These are phyloP conservation scores for Euplagia quadripunctaria DNA, from an alignment of 2,888 invertebrate species.

Conservation along the genomic window DNA sequence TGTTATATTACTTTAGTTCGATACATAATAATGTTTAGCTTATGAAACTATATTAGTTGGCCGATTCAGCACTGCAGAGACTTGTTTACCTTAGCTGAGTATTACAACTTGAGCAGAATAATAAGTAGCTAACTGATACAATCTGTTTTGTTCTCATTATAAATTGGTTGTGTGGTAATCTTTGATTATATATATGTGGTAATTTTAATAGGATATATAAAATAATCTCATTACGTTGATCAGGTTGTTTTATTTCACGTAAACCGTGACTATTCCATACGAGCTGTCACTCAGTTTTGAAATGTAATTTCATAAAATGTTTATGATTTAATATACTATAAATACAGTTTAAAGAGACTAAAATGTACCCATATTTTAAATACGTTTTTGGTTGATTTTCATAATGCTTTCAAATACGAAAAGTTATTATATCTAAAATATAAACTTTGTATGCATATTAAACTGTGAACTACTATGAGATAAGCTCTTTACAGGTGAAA, in stretches of 20 bases:
- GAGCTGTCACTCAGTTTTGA: neutral
- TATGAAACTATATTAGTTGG: constrained; percentile 25
- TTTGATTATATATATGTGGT: neutral
- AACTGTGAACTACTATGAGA: constrained; percentile 1
- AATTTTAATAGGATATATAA: neutral
- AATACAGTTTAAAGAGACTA: neutral
- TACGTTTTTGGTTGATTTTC: neutral
- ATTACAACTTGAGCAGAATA: constrained; percentile 20
- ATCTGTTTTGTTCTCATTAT: constrained; percentile 14
- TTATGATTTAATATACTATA: neutral
- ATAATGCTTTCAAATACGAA: constrained; percentile 20
- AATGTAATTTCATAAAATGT: neutral
- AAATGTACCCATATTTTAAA: too few relatives aligned
- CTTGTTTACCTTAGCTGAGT: constrained; percentile 25
- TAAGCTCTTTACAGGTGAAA: constrained; percentile 33
- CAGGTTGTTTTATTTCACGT: neutral
- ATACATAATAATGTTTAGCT: constrained; percentile 24
- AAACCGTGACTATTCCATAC: neutral
- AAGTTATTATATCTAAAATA: constrained; percentile 20
- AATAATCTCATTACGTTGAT: neutral
- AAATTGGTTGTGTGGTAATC: neutral
- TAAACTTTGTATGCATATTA: constrained; percentile 30
- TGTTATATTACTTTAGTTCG: constrained; percentile 13
- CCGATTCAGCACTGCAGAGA: constrained; percentile 19
- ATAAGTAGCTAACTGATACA: constrained; percentile 16